Conservation (phyloP, 2,888 invertebrate species). For the Erebia aethiops region DNA sequence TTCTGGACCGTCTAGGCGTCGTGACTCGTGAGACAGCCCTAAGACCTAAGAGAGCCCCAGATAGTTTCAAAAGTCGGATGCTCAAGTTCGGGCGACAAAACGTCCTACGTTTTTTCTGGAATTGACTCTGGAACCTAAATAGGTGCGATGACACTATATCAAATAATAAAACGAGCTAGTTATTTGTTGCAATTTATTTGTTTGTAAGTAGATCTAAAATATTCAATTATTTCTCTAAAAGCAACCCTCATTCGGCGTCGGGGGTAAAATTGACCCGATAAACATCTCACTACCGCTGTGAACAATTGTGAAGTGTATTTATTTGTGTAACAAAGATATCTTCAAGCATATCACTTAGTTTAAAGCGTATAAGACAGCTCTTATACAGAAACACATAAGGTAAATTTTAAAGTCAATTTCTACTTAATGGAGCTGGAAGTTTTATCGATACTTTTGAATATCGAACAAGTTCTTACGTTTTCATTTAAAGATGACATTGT, state of each 20-base stretch:
- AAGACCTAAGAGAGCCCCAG: too few species aligned
- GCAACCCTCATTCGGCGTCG: conserved; percentile 42
- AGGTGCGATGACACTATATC: too few species aligned
- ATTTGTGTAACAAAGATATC: conserved; percentile 55
- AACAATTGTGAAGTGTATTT: conserved; percentile 52
- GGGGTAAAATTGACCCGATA: conserved; percentile 56
- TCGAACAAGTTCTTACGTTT: background rate
- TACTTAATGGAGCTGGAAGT: background rate
- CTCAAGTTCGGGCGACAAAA: too few species aligned
- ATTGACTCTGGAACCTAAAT: too few species aligned
- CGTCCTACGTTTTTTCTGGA: too few species aligned
- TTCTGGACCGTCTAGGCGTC: too few species aligned
- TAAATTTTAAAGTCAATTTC: background rate
- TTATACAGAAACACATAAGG: conserved; percentile 32
- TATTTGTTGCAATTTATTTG: background rate
- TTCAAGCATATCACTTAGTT: conserved; percentile 23
- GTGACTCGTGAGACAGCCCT: too few species aligned
- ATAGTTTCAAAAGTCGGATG: too few species aligned
- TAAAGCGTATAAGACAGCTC: conserved; percentile 13
- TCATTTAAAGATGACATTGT: background rate
- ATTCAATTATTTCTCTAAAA: conserved; percentile 21
- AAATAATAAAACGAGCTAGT: too few species aligned
- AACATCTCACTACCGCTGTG: conserved; percentile 48
- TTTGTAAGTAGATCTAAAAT: background rate
- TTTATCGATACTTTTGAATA: conserved; percentile 3